These are phyloP conservation scores for Scaptodrosophila lebanonensis DNA, from an alignment of 1,140 invertebrate species.

Conservation along the genomic window DNA sequence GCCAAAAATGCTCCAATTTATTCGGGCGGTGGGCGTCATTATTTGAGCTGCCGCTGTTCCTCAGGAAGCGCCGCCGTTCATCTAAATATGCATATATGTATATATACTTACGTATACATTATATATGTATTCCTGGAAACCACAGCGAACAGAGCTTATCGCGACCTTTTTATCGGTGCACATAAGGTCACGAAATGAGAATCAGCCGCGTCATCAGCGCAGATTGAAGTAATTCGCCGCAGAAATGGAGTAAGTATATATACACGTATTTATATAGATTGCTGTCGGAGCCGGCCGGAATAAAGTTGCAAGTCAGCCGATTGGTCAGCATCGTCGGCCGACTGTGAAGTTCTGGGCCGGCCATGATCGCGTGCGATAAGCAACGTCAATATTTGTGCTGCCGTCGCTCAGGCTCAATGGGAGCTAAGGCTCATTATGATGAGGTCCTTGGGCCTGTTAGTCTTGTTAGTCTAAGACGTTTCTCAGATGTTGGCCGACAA, in stretches of 20 bases:
- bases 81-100: too few relatives aligned
- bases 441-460: slow-evolving; percentile 53
- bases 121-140: slow-evolving; percentile 52
- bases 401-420: slow-evolving; percentile 34
- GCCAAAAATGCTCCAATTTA: slow-evolving; percentile 55
- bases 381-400: slow-evolving; percentile 75
- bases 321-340: neutral
- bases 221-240: slow-evolving; percentile 67
- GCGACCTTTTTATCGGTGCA: slow-evolving; percentile 59
- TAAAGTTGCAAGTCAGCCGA: neutral
- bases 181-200: slow-evolving; percentile 14
- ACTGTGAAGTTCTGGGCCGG: neutral
- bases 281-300: neutral
- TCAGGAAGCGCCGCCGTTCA: too few relatives aligned
- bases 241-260: neutral
- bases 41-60: slow-evolving; percentile 20
- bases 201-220: slow-evolving; percentile 64
- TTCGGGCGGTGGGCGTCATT: slow-evolving; percentile 29
- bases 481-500: slow-evolving; percentile 28
- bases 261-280: neutral
- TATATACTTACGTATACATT: too few relatives aligned
- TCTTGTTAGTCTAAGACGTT: slow-evolving; percentile 32
- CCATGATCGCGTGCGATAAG: slow-evolving; percentile 69
- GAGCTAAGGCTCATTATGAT: slow-evolving; percentile 40
- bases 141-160: slow-evolving; percentile 41